Evolutionary conservation across 2,888 invertebrate genomes (phyloP), one percentile per base, ranked within the genome.

Genomic region (Sarcophaga carnaria): DNA sequence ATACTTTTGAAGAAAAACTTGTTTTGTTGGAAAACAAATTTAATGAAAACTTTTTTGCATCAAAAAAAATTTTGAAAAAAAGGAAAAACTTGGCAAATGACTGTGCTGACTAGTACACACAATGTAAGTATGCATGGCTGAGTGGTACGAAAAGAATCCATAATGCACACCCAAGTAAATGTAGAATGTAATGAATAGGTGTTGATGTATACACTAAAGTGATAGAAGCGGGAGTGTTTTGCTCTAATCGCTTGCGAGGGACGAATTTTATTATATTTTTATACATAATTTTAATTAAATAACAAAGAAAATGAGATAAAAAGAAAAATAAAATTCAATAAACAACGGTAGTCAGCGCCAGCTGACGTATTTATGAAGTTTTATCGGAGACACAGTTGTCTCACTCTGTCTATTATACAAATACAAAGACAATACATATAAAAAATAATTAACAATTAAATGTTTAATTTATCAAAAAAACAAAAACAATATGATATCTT

Each of bases 391-490:
- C 54, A 10, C 2, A n/a, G 25, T 60, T 37, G 37, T 37, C 2
- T 10, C 37, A 2, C 1, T 37, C 37, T 37, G 8, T 22, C 37
- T 37, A 10, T 10, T 8, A 37, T 37, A 60, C n/a, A 22, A 10
- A 47, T 62, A 10, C 37, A 60, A 5, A 60, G 45, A 25, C 2
- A 4, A 14, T 20, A n/a, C 22, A 64, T 27, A 25, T 17, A 49
- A 74, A 75, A 63, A 64, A 63, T 74, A 74, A 17, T 17, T 37
- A 66, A 25, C 22, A 25, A 64, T 63, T 75, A 45, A 72, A 72
- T 60, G 37, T 37, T 37, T 37, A 37, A 37, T 37, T 37, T 37
- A 37, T 37, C 37, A 37, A 37, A 10, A 37, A 54, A 59, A 74
- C 63, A 22, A 60, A 63, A 25, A 63, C 63, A 22, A 22, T 63